Percentiles rank a stretch among this genome's conserved stretches.
These are phyloP conservation scores for Chionis minor DNA, from an alignment of 2,113 vertebrate species.

Conservation along the genomic window DNA sequence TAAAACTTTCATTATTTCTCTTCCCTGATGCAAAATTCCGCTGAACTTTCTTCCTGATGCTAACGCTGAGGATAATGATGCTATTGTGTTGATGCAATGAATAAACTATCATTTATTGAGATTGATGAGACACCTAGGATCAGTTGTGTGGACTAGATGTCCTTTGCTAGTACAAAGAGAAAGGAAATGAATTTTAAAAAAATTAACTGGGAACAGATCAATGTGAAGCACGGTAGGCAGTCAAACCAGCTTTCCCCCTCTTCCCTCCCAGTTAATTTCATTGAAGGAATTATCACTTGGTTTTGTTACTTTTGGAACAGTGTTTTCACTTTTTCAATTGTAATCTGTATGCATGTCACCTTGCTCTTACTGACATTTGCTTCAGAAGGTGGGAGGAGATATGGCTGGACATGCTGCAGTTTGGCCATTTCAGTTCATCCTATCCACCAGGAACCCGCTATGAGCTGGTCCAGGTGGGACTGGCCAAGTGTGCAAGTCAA, in stretches of 20 bases:
- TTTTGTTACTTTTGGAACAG: background rate
- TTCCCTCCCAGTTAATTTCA: background rate
- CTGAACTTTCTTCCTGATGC: background rate
- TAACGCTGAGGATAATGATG: background rate
- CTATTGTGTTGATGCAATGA: background rate
- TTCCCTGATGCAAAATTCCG: background rate
- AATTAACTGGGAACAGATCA: background rate
- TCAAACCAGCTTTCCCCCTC: background rate
- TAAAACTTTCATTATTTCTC: constrained; percentile 14
- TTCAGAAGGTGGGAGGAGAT: background rate
- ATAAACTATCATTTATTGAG: background rate
- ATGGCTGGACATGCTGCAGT: background rate
- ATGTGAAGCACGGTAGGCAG: background rate
- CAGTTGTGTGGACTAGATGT: background rate
- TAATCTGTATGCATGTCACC: background rate
- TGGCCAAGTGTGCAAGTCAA: background rate
- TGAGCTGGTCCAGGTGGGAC: background rate
- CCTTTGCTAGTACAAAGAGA: background rate
- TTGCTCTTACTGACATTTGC: background rate
- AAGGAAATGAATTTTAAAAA: background rate
- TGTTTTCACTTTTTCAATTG: background rate
- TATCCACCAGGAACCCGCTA: background rate
- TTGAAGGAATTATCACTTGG: background rate
- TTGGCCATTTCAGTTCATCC: background rate
- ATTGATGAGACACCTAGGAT: background rate